phyloP scores from a whole-genome alignment of 2,888 invertebrate genomes.

The Melipona beecheii region DNA sequence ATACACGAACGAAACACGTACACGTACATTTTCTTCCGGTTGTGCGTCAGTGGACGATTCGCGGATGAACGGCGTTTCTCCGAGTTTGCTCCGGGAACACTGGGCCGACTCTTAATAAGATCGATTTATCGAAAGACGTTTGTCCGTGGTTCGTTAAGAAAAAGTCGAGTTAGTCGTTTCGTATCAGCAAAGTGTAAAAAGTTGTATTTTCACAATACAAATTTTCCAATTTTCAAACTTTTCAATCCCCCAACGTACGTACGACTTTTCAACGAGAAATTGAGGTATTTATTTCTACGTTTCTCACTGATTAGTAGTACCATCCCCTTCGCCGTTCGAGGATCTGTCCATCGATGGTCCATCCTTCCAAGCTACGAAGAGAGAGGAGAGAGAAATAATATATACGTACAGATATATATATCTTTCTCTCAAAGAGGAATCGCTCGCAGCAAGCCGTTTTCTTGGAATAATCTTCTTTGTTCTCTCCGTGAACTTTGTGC shows the following conservation, averaged over 20 bases:
- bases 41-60: slow-evolving; percentile 68
- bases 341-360: slow-evolving; percentile 2
- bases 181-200: too few relatives aligned
- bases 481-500: background rate
- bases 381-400: background rate
- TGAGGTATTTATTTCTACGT: too few relatives aligned
- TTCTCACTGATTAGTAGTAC: background rate
- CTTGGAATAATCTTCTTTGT: slow-evolving; percentile 2
- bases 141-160: slow-evolving; percentile 66
- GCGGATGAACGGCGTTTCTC: slow-evolving; percentile 53
- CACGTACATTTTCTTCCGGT: slow-evolving; percentile 57
- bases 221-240: too few relatives aligned
- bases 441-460: background rate
- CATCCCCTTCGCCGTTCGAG: background rate
- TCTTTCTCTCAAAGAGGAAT: background rate
- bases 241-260: background rate
- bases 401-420: too few relatives aligned
- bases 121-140: slow-evolving; percentile 67
- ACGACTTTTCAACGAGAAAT: too few relatives aligned
- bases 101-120: slow-evolving; percentile 58
- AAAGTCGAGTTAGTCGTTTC: slow-evolving; percentile 54
- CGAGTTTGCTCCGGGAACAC: slow-evolving; percentile 46
- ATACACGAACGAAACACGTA: slow-evolving; percentile 39
- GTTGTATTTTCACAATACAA: too few relatives aligned
- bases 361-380: background rate